These are phyloP conservation scores for Heliothis virescens DNA, from an alignment of 1,140 invertebrate species.

Conservation along the genomic window DNA sequence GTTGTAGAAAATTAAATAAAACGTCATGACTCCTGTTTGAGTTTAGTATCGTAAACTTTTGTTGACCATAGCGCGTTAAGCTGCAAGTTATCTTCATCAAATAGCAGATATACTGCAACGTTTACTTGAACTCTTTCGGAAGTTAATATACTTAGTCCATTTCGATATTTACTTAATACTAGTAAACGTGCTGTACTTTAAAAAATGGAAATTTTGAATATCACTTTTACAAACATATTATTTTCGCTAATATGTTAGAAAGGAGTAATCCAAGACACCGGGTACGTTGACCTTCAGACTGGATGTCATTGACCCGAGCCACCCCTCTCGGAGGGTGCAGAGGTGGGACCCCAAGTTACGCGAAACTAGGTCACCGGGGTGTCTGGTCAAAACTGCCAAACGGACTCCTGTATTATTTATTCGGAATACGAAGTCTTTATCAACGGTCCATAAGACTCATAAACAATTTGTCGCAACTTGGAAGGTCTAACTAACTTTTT, in stretches of 20 bases:
- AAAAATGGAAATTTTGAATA: no score
- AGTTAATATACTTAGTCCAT: no score
- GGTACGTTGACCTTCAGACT: constrained; percentile 50
- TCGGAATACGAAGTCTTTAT: no score
- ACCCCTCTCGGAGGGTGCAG: constrained; percentile 48
- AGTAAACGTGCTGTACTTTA: no score
- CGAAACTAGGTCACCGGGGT: constrained; percentile 44
- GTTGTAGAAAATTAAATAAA: no score
- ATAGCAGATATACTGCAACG: background rate
- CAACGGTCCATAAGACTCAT: no score
- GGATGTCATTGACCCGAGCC: constrained; percentile 42
- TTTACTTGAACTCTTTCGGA: background rate
- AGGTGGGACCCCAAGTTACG: constrained; percentile 43
- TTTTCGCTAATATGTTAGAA: background rate
- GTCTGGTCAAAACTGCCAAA: background rate
- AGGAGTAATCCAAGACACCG: background rate
- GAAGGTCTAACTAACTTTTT: no score
- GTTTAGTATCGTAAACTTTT: background rate
- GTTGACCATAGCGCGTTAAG: background rate
- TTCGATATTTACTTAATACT: no score
- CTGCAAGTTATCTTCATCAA: background rate
- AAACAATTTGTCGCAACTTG: no score
- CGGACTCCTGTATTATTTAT: no score
- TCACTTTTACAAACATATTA: background rate
- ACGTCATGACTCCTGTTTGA: background rate